These are phyloP conservation scores for Abscondita cerata DNA, from an alignment of 2,888 invertebrate species.

Conservation along the genomic window DNA sequence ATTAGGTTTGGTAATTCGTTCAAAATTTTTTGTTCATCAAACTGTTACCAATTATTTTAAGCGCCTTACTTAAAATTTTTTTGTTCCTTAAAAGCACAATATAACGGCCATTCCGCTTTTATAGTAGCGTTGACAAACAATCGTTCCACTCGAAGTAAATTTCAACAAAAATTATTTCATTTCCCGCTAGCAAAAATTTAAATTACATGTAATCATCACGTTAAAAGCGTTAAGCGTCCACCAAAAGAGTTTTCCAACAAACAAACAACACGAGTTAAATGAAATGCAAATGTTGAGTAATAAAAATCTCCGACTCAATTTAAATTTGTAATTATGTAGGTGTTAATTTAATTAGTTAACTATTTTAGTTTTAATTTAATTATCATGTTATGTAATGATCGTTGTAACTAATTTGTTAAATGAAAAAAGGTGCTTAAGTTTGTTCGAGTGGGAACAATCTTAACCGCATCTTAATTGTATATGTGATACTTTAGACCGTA, in stretches of 20 bases:
- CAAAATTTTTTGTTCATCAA: too few species aligned
- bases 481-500: conserved; percentile 47
- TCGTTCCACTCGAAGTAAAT: conserved; percentile 2
- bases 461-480: conserved; percentile 55
- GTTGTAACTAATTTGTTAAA: conserved; percentile 38
- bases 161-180: conserved; percentile 5
- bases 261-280: not conserved
- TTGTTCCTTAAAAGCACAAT: too few species aligned
- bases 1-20: too few species aligned
- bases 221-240: conserved; percentile 6
- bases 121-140: not conserved
- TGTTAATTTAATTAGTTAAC: conserved; percentile 12
- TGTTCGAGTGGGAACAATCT: conserved; percentile 58
- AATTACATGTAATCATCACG: conserved; percentile 2
- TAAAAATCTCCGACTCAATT: conserved; percentile 3
- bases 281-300: conserved; percentile 11
- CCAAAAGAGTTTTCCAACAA: not conserved
- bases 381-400: conserved; percentile 22
- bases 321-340: conserved; percentile 9
- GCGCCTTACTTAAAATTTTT: too few species aligned
- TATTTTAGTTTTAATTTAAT: conserved; percentile 27
- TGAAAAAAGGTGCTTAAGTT: conserved; percentile 46
- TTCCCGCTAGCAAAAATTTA: conserved; percentile 2
- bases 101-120: too few species aligned
- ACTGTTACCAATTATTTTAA: too few species aligned